Conservation (phyloP, 2,113 vertebrate genomes). For the Buteo buteo region DNA sequence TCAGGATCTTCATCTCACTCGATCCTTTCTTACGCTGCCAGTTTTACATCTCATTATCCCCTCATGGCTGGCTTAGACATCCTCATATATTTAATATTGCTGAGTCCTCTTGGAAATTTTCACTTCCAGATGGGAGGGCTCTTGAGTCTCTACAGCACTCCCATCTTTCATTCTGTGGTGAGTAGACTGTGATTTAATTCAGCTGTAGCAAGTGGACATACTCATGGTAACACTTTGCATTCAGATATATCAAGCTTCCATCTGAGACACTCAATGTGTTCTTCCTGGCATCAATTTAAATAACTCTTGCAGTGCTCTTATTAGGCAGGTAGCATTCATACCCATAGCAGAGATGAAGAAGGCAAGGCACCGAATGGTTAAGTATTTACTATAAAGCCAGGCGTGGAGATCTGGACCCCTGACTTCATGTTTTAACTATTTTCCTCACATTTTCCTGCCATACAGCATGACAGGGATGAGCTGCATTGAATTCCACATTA, state of each 20-base stretch:
- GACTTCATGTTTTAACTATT: neutral
- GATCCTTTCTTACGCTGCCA: neutral
- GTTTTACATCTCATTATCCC: neutral
- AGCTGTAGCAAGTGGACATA: neutral
- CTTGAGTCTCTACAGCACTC: neutral
- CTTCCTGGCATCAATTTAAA: neutral
- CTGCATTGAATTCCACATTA: neutral
- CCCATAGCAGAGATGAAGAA: neutral
- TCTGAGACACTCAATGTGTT: neutral
- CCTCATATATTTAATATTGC: neutral
- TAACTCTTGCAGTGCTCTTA: neutral
- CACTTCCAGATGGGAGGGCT: neutral
- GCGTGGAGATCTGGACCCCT: neutral
- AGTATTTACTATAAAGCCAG: neutral
- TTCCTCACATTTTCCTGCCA: neutral
- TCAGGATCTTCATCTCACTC: neutral
- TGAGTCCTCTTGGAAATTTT: neutral
- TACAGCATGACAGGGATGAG: neutral
- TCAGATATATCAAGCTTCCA: neutral
- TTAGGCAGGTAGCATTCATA: neutral
- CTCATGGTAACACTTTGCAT: neutral
- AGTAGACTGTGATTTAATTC: neutral
- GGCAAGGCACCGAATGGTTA: neutral
- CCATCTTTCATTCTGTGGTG: neutral
- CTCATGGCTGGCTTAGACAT: neutral